These are phyloP conservation scores for Todiramphus chloris DNA, from an alignment of 2,113 vertebrate genomes.

Conservation along the genomic window DNA sequence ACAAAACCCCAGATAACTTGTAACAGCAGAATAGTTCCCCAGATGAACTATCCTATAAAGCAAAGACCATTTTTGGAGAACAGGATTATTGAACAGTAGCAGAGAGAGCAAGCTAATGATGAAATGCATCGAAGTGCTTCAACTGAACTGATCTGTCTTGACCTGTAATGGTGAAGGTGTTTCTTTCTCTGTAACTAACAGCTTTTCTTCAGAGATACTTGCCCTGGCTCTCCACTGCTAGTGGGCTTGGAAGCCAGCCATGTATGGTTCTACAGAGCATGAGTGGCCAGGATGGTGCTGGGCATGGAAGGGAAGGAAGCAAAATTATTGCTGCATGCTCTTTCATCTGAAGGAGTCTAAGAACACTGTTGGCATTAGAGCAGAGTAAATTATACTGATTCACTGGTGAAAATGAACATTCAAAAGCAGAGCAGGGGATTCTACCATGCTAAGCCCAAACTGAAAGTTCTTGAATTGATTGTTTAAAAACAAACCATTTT, in stretches of 20 bases:
- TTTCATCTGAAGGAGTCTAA: neutral
- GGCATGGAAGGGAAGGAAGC: neutral
- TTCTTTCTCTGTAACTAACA: neutral
- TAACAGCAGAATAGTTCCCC: neutral
- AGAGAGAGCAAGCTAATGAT: neutral
- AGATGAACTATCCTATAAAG: neutral
- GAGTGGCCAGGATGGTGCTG: too few relatives aligned
- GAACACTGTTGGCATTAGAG: neutral
- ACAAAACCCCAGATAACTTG: neutral
- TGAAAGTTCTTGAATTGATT: neutral
- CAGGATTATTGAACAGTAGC: neutral
- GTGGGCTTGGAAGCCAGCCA: neutral
- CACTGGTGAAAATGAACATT: neutral
- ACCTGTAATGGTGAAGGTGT: neutral
- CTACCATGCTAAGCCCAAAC: neutral
- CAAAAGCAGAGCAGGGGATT: neutral
- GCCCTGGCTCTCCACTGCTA: neutral
- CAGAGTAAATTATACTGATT: neutral
- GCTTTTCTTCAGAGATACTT: neutral
- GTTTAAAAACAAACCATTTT: neutral
- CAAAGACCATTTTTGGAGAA: neutral
- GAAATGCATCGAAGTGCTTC: neutral
- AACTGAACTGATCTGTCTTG: neutral
- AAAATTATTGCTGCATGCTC: neutral
- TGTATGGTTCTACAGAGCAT: neutral